Percentiles rank a stretch among this genome's conserved stretches.
phyloP scores from a whole-genome alignment of 2,888 invertebrate species.

The Stictocephala bisonia region DNA sequence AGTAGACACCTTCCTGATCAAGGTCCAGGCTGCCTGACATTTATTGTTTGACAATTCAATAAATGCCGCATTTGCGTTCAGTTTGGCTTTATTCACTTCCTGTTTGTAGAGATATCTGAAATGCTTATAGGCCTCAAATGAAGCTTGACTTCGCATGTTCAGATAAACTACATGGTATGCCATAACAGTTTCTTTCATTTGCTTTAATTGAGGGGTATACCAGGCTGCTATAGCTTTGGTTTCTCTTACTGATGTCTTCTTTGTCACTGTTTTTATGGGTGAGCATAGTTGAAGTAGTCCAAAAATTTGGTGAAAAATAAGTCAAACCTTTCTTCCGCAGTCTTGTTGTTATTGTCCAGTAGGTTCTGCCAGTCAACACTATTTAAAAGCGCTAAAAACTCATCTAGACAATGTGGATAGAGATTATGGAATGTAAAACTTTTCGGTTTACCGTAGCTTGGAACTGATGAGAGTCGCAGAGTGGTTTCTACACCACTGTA shows the following conservation, averaged over 20 bases:
- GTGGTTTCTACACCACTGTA: background rate
- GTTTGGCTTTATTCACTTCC: conserved; percentile 1
- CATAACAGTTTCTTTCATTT: background rate
- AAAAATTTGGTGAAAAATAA: background rate
- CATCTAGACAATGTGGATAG: background rate
- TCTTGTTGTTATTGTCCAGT: background rate
- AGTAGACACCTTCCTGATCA: background rate
- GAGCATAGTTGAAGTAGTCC: background rate
- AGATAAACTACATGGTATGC: background rate
- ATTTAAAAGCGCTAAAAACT: background rate
- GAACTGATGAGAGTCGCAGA: background rate
- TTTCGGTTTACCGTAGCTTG: background rate
- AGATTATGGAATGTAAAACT: background rate
- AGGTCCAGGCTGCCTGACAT: background rate
- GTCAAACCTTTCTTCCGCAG: background rate
- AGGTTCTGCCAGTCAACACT: background rate
- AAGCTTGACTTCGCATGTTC: background rate
- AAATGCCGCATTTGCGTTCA: background rate
- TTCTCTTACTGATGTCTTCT: background rate
- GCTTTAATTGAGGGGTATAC: background rate
- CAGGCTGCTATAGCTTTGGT: background rate
- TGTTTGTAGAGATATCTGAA: background rate
- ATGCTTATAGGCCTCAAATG: background rate
- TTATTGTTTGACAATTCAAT: background rate
- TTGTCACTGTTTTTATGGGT: background rate